Percentiles rank a stretch among this genome's conserved stretches.
These are phyloP conservation scores for Perizoma affinitatum DNA, from an alignment of 2,888 invertebrate species.

Conservation along the genomic window DNA sequence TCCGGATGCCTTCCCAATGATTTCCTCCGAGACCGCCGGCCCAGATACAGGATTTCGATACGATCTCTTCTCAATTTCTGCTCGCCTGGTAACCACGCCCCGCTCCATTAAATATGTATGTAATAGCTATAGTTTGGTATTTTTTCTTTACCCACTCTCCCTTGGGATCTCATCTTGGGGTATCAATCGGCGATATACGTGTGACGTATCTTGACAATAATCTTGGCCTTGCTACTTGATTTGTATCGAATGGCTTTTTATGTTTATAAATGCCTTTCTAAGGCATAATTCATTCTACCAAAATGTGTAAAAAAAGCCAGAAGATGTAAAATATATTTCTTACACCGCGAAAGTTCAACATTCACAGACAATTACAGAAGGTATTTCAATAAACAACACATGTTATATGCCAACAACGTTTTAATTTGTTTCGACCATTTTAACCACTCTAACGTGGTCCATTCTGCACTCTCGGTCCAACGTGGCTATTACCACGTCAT, in stretches of 20 bases:
- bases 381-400: constrained; percentile 33
- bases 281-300: neutral
- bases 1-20: constrained; percentile 90
- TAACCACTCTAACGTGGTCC: constrained; percentile 32
- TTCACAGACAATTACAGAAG: constrained; percentile 30
- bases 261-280: constrained; percentile 12
- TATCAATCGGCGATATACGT: constrained; percentile 75
- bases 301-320: neutral
- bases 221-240: constrained; percentile 43
- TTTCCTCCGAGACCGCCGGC: constrained; percentile 88
- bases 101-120: constrained; percentile 73
- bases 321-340: constrained; percentile 3
- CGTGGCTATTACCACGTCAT: constrained; percentile 51
- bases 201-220: constrained; percentile 67
- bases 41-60: constrained; percentile 83
- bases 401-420: constrained; percentile 25
- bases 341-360: constrained; percentile 18
- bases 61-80: constrained; percentile 79
- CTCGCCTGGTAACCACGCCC: constrained; percentile 73
- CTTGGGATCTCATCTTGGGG: constrained; percentile 63
- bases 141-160: constrained; percentile 60
- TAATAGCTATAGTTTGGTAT: constrained; percentile 52
- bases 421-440: constrained; percentile 34
- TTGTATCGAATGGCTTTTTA: constrained; percentile 18
- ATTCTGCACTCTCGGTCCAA: constrained; percentile 25